Conservation (phyloP, 2,113 vertebrate species). For the Morphnarchus princeps region DNA sequence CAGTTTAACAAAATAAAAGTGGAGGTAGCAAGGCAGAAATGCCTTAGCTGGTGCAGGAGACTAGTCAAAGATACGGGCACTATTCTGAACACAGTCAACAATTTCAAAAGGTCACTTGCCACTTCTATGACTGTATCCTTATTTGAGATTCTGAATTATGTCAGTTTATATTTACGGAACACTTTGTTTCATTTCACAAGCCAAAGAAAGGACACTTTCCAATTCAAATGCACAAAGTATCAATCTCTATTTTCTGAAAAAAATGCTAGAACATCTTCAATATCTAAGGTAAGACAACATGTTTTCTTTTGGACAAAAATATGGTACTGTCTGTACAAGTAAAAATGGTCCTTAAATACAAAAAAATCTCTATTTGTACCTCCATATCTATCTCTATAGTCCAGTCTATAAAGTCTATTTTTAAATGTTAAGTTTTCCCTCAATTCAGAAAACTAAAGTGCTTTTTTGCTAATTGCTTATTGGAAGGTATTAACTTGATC, state of each 20-base stretch:
- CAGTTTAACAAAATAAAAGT: not conserved
- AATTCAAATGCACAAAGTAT: not conserved
- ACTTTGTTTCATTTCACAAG: not conserved
- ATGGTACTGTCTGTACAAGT: not conserved
- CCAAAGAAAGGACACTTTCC: not conserved
- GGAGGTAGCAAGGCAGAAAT: slow-evolving; percentile 42
- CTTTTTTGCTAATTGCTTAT: not conserved
- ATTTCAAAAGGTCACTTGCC: not conserved
- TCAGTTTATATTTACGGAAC: not conserved
- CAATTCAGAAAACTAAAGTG: not conserved
- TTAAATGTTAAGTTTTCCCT: not conserved
- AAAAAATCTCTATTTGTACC: not conserved
- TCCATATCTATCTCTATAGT: not conserved
- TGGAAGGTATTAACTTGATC: not conserved
- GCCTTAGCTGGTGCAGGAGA: not conserved
- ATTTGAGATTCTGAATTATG: not conserved
- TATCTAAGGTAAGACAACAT: not conserved
- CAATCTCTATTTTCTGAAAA: not conserved
- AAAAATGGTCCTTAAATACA: not conserved
- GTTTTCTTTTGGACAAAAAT: not conserved
- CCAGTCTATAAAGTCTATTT: not conserved
- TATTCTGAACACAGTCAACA: not conserved
- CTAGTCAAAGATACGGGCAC: not conserved
- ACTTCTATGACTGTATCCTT: not conserved
- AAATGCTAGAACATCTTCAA: not conserved